phyloP scores from a whole-genome alignment of 2,797 vertebrate species.

The Pagetopsis macropterus region DNA sequence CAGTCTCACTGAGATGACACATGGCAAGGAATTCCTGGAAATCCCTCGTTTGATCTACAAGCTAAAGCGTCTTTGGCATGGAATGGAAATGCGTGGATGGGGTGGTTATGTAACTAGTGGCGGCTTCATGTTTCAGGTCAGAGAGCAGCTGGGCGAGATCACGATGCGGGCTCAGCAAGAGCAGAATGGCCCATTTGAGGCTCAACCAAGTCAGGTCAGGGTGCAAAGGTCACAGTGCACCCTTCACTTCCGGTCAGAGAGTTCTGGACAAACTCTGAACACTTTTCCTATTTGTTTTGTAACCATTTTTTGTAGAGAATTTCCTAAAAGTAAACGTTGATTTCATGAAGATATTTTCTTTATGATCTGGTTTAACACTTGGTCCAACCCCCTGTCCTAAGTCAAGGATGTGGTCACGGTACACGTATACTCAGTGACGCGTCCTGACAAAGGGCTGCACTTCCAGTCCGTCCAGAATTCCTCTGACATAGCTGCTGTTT shows the following conservation, averaged over 20 bases:
- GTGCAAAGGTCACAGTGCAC: constrained; percentile 74
- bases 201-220: constrained; percentile 83
- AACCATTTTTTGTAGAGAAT: neutral
- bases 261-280: constrained; percentile 64
- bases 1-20: neutral
- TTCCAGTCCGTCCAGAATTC: constrained; percentile 75
- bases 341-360: neutral
- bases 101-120: constrained; percentile 56
- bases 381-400: neutral
- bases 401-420: constrained; percentile 11
- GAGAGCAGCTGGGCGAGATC: constrained; percentile 88
- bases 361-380: neutral
- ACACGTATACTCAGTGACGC: constrained; percentile 17
- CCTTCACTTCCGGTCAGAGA: constrained; percentile 65
- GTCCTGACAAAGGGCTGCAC: constrained; percentile 14
- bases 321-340: neutral
- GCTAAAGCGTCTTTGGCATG: constrained; percentile 20
- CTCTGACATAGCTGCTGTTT: constrained; percentile 48
- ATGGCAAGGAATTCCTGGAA: constrained; percentile 29
- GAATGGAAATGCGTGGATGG: constrained; percentile 12
- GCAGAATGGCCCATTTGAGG: constrained; percentile 80
- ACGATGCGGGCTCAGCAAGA: constrained; percentile 82
- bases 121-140: constrained; percentile 88
- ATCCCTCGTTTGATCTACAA: neutral
- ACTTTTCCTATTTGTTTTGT: neutral